Evolutionary conservation across 2,113 vertebrate genomes (phyloP), one percentile per base, ranked within the genome.

Genomic region (Phrynocephalus versicolor): DNA sequence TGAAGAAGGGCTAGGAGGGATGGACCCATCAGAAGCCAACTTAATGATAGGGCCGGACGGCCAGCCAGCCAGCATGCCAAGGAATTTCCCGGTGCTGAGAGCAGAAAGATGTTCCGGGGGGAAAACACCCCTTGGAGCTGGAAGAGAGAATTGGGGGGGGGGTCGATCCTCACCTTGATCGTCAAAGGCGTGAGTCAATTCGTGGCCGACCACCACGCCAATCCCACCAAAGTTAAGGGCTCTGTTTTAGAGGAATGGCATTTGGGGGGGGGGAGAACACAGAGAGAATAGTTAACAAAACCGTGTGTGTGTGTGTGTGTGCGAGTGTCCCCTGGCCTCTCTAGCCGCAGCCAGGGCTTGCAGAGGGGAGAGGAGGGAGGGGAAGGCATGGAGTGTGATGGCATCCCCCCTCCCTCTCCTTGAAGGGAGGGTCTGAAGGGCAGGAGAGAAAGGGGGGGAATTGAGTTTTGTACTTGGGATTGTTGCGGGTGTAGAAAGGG

Each of bases 151-250:
- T n/a, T n/a, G n/a, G n/a, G n/a, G 2, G 2, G 35, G 57, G 45
- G 45, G 10, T 51, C 45, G 45, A 12, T 25, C 64, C 97, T 94
- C 94, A 99, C 99, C 99, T 97, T 99, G 98, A 93, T 99, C 99
- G 41, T 99, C 99, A 27, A 99, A 99, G 0, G 98, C 99, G 0
- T 99, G 98, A 0, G 98, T 99, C 90, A 99, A 93, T 92, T 99
- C 99, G 0, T 99, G 99, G 67, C 99, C 99, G 98, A 99, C 99
- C 90, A 99, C 98, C 76, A 99, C 98, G 0, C 99, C 99, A 0
- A 99, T 99, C 21, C 98, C 98, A 0, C 99, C 98, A 0, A 99
- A 99, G 96, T 99, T 99, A 88, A 99, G 92, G 2, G 98, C 98
- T 95, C 99, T 99, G 81, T 70, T 73, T 60, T 37, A 41, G 1